phyloP scores from a whole-genome alignment of 2,797 vertebrate species.

The Varecia variegata region DNA sequence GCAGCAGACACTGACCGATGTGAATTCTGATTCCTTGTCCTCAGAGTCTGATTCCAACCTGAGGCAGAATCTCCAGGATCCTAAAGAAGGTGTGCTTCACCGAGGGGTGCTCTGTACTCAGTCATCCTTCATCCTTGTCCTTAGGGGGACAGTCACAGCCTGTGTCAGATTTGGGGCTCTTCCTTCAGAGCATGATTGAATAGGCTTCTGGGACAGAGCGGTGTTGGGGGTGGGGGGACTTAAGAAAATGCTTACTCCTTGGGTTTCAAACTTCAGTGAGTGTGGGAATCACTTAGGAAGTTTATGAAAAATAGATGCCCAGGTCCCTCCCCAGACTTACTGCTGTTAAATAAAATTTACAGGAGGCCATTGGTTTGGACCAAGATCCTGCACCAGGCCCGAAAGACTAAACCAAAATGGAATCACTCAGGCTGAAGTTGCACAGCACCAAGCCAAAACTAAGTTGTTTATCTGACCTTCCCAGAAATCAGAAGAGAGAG shows the following conservation, averaged over 20 bases:
- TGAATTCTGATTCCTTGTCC: background rate
- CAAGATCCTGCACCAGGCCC: background rate
- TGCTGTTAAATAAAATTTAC: background rate
- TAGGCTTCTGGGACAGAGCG: background rate
- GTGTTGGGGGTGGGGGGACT: background rate
- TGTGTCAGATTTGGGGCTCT: background rate
- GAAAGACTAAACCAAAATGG: background rate
- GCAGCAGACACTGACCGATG: background rate
- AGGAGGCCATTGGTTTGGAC: background rate
- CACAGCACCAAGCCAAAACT: background rate
- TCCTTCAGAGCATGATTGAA: background rate
- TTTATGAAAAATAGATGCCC: background rate
- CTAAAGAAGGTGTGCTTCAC: background rate
- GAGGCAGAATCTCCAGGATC: background rate
- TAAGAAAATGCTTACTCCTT: background rate
- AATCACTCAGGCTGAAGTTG: background rate
- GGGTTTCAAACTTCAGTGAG: background rate
- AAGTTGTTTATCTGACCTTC: background rate
- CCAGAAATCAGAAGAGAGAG: background rate
- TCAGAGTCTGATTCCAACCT: background rate
- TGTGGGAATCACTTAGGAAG: background rate
- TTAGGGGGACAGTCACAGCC: background rate
- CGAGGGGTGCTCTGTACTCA: background rate
- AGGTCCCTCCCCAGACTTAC: background rate
- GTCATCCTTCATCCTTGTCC: background rate